phyloP scores from a whole-genome alignment of 2,797 vertebrate species.

The Liasis olivaceus region DNA sequence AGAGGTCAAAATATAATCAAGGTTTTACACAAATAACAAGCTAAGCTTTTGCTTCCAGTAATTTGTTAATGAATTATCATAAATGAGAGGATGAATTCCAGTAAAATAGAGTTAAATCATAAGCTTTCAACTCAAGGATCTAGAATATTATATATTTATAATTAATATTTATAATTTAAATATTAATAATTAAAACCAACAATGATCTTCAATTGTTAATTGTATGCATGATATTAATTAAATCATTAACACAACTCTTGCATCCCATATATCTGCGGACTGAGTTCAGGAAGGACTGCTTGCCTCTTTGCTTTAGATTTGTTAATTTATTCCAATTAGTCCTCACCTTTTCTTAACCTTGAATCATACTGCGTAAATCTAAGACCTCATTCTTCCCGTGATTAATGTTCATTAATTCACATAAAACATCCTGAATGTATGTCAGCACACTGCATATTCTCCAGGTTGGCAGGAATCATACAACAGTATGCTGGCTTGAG shows the following conservation, averaged over 20 bases:
- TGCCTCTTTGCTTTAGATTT: constrained; percentile 68
- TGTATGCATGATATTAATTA: constrained; percentile 82
- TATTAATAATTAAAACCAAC: constrained; percentile 72
- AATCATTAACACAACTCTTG: constrained; percentile 80
- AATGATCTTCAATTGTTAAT: constrained; percentile 81
- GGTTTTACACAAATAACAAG: constrained; percentile 55
- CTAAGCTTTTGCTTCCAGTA: constrained; percentile 42
- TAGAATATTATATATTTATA: constrained; percentile 68
- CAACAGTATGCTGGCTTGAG: no score
- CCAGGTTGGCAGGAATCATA: no score
- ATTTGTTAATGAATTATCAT: constrained; percentile 56
- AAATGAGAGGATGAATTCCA: constrained; percentile 58
- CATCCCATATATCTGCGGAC: constrained; percentile 66
- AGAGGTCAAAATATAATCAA: constrained; percentile 59
- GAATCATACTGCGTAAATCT: constrained; percentile 61
- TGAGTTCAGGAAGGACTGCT: constrained; percentile 70
- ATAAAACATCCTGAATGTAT: no score
- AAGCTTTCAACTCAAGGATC: constrained; percentile 63
- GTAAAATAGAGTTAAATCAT: constrained; percentile 66
- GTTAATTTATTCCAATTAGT: constrained; percentile 70
- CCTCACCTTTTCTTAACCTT: constrained; percentile 71
- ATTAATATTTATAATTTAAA: constrained; percentile 73
- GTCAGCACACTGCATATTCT: no score
- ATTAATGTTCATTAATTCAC: constrained; percentile 27
- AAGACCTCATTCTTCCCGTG: constrained; percentile 44